Percentiles rank a stretch among this genome's conserved stretches.
These are phyloP conservation scores for Oligia latruncula DNA, from an alignment of 2,888 invertebrate genomes.

Conservation along the genomic window DNA sequence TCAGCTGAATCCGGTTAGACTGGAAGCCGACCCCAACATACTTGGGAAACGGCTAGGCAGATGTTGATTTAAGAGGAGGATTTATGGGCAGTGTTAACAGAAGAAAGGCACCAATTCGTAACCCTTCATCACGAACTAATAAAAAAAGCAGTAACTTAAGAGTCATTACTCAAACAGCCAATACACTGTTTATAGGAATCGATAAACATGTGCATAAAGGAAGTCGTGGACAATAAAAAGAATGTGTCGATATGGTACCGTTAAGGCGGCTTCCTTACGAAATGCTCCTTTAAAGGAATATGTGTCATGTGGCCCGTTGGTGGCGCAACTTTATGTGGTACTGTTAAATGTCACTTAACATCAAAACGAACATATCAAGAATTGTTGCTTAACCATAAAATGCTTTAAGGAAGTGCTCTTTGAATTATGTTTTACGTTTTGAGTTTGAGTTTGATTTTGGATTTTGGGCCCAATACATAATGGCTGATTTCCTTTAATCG, in stretches of 20 bases:
- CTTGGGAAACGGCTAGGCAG: neutral
- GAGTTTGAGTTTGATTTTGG: too few relatives aligned
- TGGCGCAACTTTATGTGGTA: slow-evolving; percentile 52
- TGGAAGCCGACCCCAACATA: neutral
- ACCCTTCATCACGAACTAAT: neutral
- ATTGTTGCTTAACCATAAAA: slow-evolving; percentile 34
- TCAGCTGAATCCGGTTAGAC: neutral
- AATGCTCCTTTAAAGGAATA: slow-evolving; percentile 64
- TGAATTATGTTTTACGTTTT: too few relatives aligned
- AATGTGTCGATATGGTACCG: slow-evolving; percentile 41
- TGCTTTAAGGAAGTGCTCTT: neutral
- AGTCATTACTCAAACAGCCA: slow-evolving; percentile 14
- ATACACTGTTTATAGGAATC: slow-evolving; percentile 27
- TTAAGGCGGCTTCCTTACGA: slow-evolving; percentile 59
- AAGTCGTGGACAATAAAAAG: slow-evolving; percentile 51
- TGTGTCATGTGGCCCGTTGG: slow-evolving; percentile 49
- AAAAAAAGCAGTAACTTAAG: slow-evolving; percentile 12
- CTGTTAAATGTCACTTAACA: slow-evolving; percentile 48
- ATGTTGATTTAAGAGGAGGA: neutral
- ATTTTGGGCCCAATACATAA: too few relatives aligned
- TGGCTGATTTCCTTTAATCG: too few relatives aligned
- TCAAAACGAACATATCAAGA: slow-evolving; percentile 32
- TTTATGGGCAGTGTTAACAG: too few relatives aligned
- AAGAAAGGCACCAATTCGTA: neutral
- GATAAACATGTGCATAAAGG: slow-evolving; percentile 43